A percentile compares a stretch with the other conserved stretches of the same genome.
phyloP scores from a whole-genome alignment of 1,140 invertebrate genomes.

The Goniozus legneri region DNA sequence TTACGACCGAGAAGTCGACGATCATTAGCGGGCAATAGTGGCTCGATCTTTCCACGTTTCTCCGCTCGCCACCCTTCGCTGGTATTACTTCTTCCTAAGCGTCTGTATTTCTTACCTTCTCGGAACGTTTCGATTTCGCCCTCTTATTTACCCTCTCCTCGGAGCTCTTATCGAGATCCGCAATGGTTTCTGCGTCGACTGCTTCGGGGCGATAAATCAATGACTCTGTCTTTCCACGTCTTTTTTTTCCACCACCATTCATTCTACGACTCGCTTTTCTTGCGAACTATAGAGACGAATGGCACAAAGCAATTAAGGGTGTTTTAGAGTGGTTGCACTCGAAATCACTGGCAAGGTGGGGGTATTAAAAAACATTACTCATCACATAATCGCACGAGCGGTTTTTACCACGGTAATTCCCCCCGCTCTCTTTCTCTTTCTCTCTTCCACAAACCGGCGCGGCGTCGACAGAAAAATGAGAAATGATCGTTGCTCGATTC shows the following conservation, averaged over 20 bases:
- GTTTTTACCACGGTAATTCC: slow-evolving; percentile 21
- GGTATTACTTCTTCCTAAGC: neutral
- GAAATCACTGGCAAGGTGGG: slow-evolving; percentile 36
- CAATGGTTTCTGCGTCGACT: too few relatives aligned
- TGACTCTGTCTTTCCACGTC: slow-evolving; percentile 20
- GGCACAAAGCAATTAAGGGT: slow-evolving; percentile 55
- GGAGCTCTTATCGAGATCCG: too few relatives aligned
- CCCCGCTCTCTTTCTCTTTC: slow-evolving; percentile 15
- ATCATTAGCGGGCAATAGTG: slow-evolving; percentile 23
- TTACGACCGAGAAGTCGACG: slow-evolving; percentile 13
- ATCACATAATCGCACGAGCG: slow-evolving; percentile 49
- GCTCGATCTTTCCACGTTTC: slow-evolving; percentile 29
- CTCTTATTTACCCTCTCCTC: neutral
- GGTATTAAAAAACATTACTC: slow-evolving; percentile 58
- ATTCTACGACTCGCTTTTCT: neutral
- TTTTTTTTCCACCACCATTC: slow-evolving; percentile 12
- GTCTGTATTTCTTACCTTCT: too few relatives aligned
- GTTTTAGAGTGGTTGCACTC: slow-evolving; percentile 53
- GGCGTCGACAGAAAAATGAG: slow-evolving; percentile 50
- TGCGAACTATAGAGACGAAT: slow-evolving; percentile 34
- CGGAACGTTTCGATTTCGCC: neutral
- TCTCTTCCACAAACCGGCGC: slow-evolving; percentile 18
- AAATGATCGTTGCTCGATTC: slow-evolving; percentile 53
- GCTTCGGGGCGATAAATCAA: slow-evolving; percentile 47
- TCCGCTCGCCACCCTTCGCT: neutral